Evolutionary conservation across 2,113 vertebrate genomes (phyloP).

Genomic region (Balaeniceps rex): DNA sequence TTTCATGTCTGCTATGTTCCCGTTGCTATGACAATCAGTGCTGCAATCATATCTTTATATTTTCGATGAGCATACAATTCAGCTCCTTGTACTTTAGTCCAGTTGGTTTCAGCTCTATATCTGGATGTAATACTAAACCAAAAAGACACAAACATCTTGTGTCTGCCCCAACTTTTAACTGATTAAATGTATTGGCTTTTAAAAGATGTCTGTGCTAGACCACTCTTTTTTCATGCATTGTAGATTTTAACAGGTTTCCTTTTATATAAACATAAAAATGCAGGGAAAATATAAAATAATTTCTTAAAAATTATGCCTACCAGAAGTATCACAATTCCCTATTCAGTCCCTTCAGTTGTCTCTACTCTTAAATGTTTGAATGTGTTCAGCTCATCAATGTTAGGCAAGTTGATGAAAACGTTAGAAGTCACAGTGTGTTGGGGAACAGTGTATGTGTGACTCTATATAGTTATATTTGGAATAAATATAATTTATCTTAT

Average conservation of each 20-base stretch:
- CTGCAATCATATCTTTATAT: not conserved
- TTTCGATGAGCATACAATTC: not conserved
- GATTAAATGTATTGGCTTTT: not conserved
- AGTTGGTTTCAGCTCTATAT: not conserved
- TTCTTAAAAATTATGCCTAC: not conserved
- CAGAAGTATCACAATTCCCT: not conserved
- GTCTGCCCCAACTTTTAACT: not conserved
- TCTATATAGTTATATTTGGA: not conserved
- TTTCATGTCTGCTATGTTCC: not conserved
- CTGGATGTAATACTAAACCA: not conserved
- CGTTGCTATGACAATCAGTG: not conserved
- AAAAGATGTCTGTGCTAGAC: not conserved
- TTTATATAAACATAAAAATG: not conserved
- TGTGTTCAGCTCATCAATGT: not conserved
- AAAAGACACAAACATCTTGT: not conserved
- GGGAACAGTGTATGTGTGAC: not conserved
- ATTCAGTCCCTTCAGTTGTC: not conserved
- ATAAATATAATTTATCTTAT: not conserved
- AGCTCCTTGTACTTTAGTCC: not conserved
- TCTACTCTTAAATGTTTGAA: not conserved
- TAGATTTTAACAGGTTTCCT: not conserved
- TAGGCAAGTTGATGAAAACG: not conserved
- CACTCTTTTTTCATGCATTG: not conserved
- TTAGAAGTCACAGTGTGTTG: not conserved
- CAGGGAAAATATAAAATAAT: not conserved